These are phyloP conservation scores for Mola mola DNA, from an alignment of 2,113 vertebrate genomes.

Conservation along the genomic window DNA sequence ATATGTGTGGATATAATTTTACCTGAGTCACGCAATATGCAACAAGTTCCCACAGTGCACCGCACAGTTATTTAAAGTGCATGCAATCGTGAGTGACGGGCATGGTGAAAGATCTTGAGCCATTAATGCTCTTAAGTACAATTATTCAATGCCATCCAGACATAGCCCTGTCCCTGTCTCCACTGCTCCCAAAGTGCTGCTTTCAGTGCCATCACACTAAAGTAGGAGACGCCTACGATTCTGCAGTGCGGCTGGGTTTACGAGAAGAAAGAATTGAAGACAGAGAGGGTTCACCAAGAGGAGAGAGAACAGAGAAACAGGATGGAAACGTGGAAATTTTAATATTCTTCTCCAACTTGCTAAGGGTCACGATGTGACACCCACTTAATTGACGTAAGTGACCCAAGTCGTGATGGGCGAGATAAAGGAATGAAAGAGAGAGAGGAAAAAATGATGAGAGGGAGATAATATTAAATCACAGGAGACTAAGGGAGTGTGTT, in stretches of 20 bases:
- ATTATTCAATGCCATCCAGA: conserved; percentile 36
- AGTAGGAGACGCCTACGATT: conserved; percentile 20
- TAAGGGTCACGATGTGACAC: conserved; percentile 16
- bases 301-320: conserved; percentile 9
- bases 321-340: neutral
- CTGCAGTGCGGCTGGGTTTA: conserved; percentile 16
- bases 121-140: conserved; percentile 35
- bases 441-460: conserved; percentile 9
- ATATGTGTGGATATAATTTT: too few species aligned
- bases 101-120: conserved; percentile 29
- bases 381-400: conserved; percentile 25
- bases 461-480: conserved; percentile 23
- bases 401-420: conserved; percentile 19
- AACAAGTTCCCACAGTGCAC: conserved; percentile 5
- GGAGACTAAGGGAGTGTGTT: neutral
- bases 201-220: conserved; percentile 51
- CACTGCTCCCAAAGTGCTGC: conserved; percentile 12
- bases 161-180: neutral
- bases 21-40: conserved; percentile 26
- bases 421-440: conserved; percentile 4
- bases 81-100: conserved; percentile 12
- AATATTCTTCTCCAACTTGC: conserved; percentile 9
- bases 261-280: conserved; percentile 5
- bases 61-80: conserved; percentile 20
- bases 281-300: conserved; percentile 19